phyloP scores from a whole-genome alignment of 2,888 invertebrate species.

The Sphinx pinastri region DNA sequence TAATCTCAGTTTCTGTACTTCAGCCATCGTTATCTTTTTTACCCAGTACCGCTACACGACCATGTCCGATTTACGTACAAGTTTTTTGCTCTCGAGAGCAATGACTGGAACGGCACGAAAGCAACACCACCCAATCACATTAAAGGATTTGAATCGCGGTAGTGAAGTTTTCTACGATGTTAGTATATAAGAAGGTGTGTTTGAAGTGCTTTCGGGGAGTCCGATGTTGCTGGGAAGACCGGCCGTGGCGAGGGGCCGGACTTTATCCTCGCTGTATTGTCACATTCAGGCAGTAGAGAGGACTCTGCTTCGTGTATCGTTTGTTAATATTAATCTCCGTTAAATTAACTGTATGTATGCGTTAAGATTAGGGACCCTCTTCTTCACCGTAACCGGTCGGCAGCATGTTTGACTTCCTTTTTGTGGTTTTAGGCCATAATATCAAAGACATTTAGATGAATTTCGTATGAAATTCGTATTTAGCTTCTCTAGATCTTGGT shows the following conservation, averaged over 20 bases:
- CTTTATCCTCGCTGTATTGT: conserved; percentile 72
- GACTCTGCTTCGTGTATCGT: conserved; percentile 82
- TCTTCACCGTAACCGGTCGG: conserved; percentile 76
- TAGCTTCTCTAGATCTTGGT: too few species aligned
- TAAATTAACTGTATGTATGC: conserved; percentile 84
- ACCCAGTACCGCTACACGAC: conserved; percentile 28
- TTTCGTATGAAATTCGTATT: too few species aligned
- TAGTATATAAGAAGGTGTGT: conserved; percentile 49
- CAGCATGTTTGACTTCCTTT: conserved; percentile 83
- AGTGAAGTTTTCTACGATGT: conserved; percentile 51
- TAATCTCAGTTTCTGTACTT: background rate
- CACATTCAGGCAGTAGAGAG: conserved; percentile 70
- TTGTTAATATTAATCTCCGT: conserved; percentile 81
- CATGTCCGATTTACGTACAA: conserved; percentile 42
- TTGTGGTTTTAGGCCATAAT: conserved; percentile 34
- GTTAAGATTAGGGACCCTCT: conserved; percentile 83
- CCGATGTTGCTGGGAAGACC: conserved; percentile 80
- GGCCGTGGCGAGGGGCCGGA: conserved; percentile 82
- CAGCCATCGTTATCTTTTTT: background rate
- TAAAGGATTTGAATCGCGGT: conserved; percentile 62
- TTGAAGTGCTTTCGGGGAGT: conserved; percentile 60
- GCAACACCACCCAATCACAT: conserved; percentile 65
- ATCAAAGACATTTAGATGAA: background rate
- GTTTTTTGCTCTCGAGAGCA: conserved; percentile 66
- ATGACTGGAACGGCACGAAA: conserved; percentile 72